Percentiles rank a stretch among this genome's conserved stretches.
phyloP scores from a whole-genome alignment of 2,797 vertebrate species.

The Mormyrus hasselquistii region DNA sequence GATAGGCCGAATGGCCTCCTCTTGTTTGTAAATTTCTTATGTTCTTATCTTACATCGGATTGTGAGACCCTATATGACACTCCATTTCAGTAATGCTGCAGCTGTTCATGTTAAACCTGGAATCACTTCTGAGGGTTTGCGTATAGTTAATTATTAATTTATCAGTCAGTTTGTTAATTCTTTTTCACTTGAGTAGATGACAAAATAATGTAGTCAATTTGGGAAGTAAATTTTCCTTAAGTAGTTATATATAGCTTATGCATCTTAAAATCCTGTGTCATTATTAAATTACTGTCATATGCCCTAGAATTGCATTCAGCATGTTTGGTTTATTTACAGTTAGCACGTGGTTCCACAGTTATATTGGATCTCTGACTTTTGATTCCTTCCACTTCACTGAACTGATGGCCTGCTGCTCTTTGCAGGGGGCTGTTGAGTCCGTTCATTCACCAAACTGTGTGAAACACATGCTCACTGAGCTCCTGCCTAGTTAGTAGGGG shows the following conservation, averaged over 20 bases:
- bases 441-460: not conserved
- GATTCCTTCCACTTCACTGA: conserved; percentile 1
- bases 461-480: conserved; percentile 4
- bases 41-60: not conserved
- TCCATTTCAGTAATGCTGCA: not conserved
- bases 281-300: not conserved
- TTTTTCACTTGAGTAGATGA: not conserved
- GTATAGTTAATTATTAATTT: not conserved
- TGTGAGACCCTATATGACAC: not conserved
- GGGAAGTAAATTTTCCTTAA: not conserved
- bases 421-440: not conserved
- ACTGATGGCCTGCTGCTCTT: conserved; percentile 20
- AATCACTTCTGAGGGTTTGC: not conserved
- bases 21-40: too few relatives aligned
- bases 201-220: not conserved
- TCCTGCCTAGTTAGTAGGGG: conserved; percentile 12
- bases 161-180: not conserved
- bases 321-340: not conserved
- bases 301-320: not conserved
- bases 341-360: not conserved
- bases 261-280: not conserved
- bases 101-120: not conserved
- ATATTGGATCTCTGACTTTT: conserved; percentile 20
- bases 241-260: not conserved
- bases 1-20: too few relatives aligned